Evolutionary conservation across 2,797 vertebrate species (phyloP).

Genomic region (Xenops minutus): DNA sequence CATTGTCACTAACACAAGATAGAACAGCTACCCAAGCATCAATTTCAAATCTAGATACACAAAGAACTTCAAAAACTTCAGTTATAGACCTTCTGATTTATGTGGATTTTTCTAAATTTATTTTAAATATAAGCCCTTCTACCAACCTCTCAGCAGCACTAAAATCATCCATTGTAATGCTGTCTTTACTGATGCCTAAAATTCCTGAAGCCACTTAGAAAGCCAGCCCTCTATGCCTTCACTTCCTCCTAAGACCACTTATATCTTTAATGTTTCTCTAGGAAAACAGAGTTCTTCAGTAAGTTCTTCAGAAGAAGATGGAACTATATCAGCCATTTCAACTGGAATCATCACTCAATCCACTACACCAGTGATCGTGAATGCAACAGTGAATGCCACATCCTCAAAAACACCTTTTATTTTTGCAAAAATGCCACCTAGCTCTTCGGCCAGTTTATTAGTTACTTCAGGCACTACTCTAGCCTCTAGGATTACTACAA

Average conservation of each 20-base stretch:
- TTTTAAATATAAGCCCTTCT: background rate
- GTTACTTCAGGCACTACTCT: background rate
- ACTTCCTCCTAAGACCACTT: background rate
- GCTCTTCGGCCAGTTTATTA: constrained; percentile 24
- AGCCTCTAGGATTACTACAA: background rate
- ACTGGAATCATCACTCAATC: background rate
- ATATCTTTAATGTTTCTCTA: constrained; percentile 28
- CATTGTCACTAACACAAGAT: background rate
- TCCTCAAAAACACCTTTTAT: constrained; percentile 2
- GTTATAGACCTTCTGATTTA: background rate
- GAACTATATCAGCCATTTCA: background rate
- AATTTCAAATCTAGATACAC: background rate
- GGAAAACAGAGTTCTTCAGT: constrained; percentile 23
- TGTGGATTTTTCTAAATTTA: background rate
- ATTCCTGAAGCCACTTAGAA: background rate
- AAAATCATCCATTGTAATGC: background rate
- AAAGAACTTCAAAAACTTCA: constrained; percentile 1
- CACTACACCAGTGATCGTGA: background rate
- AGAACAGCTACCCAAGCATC: background rate
- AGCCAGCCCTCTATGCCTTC: background rate
- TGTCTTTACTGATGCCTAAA: background rate
- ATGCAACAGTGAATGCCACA: constrained; percentile 17
- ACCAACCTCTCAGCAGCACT: background rate
- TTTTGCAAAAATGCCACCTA: constrained; percentile 21
- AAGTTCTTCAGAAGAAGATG: constrained; percentile 37